Percentiles rank a stretch among this genome's conserved stretches.
Conservation (phyloP, 2,888 invertebrate species). For the Reticulitermes lucifugus region DNA sequence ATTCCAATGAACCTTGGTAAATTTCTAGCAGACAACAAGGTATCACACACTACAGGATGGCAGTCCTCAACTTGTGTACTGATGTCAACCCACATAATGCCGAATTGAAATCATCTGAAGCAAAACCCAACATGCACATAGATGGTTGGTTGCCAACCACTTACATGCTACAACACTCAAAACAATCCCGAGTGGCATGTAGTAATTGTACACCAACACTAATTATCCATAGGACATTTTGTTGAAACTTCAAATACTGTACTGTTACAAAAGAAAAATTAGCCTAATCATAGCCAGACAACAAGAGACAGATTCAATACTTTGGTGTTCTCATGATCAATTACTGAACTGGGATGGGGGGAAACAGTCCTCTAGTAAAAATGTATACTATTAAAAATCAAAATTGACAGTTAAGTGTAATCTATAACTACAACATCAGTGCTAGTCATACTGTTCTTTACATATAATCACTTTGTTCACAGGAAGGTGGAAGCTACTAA, state of each 20-base stretch:
- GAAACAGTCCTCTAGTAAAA: not conserved
- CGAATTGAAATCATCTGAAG: not conserved
- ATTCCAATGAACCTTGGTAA: too few species aligned
- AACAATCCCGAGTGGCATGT: not conserved
- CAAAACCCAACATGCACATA: not conserved
- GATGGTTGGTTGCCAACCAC: not conserved
- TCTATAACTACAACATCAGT: not conserved
- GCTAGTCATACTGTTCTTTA: not conserved
- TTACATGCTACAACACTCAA: not conserved
- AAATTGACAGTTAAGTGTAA: not conserved
- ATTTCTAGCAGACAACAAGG: too few species aligned
- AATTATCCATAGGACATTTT: not conserved
- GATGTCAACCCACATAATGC: too few species aligned
- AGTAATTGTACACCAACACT: not conserved
- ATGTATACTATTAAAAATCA: not conserved
- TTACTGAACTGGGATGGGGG: not conserved
- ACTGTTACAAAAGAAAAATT: not conserved
- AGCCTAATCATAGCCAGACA: not conserved
- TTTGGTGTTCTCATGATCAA: not conserved
- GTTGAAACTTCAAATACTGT: not conserved
- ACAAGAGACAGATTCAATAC: not conserved
- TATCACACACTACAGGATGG: too few species aligned
- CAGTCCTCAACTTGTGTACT: too few species aligned
- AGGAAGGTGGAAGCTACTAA: not conserved
- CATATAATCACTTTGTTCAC: not conserved